Conservation (phyloP, 2,797 vertebrate species). For the Coendou prehensilis region DNA sequence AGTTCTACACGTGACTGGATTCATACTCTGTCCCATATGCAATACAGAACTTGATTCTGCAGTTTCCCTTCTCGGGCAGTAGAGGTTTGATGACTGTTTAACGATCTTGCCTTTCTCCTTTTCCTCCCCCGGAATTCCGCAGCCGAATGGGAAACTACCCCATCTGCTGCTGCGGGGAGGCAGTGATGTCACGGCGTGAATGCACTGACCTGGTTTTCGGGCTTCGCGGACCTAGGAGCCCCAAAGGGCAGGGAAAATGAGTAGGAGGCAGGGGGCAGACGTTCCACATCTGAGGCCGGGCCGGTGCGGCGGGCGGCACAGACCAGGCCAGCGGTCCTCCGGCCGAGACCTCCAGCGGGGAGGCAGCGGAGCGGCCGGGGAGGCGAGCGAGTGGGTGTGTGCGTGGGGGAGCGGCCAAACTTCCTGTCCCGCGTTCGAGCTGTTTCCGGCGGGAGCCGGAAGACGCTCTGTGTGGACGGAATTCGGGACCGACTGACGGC, state of each 20-base stretch:
- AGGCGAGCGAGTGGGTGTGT: not conserved
- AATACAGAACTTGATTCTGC: not conserved
- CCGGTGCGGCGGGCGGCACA: fast-evolving
- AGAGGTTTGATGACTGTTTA: not conserved
- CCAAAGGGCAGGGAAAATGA: not conserved
- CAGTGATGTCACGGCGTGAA: constrained; percentile 56
- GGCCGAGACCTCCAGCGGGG: fast-evolving
- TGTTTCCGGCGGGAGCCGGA: constrained; percentile 82
- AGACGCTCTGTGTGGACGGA: constrained; percentile 75
- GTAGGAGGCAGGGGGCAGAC: not conserved
- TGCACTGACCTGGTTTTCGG: constrained; percentile 30
- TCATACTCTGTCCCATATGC: not conserved
- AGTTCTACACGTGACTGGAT: not conserved
- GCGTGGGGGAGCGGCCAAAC: constrained; percentile 55
- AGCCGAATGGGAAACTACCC: not conserved
- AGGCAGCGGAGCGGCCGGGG: fast-evolving
- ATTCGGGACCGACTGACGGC: constrained; percentile 53
- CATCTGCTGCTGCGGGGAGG: not conserved
- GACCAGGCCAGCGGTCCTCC: fast-evolving
- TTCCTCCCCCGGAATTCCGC: not conserved
- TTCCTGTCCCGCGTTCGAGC: constrained; percentile 84
- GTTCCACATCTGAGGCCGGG: fast-evolving
- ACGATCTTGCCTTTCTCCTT: not conserved
- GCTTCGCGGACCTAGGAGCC: not conserved
- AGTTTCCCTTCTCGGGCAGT: not conserved